These are phyloP conservation scores for Drosophila bipectinata DNA, from an alignment of 1,140 invertebrate species.

Conservation along the genomic window DNA sequence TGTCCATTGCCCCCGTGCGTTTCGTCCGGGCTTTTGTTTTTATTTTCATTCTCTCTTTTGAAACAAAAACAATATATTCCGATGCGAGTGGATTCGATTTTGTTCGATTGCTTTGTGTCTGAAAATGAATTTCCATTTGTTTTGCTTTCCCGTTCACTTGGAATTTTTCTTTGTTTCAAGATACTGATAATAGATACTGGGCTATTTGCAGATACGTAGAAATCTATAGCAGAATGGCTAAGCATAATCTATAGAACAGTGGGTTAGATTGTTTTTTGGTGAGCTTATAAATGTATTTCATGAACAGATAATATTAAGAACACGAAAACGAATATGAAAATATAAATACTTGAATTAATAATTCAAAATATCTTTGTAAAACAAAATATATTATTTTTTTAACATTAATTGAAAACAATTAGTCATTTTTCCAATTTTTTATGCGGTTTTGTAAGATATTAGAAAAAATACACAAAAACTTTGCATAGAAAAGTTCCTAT, in stretches of 20 bases:
- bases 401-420: too few species aligned
- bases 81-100: conserved; percentile 39
- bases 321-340: neutral
- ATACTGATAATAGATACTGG: conserved; percentile 25
- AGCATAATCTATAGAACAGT: neutral
- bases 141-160: conserved; percentile 30
- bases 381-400: too few species aligned
- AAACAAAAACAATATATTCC: neutral
- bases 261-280: neutral
- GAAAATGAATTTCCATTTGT: conserved; percentile 42
- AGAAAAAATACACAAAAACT: neutral
- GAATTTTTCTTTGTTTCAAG: conserved; percentile 56
- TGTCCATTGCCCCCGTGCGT: conserved; percentile 67
- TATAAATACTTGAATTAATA: neutral
- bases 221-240: conserved; percentile 5
- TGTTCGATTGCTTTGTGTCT: conserved; percentile 33
- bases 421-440: too few species aligned
- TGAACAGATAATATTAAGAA: neutral
- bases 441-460: neutral
- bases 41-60: neutral
- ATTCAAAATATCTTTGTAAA: too few species aligned
- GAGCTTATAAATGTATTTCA: neutral
- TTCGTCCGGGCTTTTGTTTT: conserved; percentile 1
- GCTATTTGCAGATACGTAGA: conserved; percentile 20
- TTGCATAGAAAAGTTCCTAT: too few species aligned